Conservation (phyloP, 2,113 vertebrate genomes). For the Calypte anna region DNA sequence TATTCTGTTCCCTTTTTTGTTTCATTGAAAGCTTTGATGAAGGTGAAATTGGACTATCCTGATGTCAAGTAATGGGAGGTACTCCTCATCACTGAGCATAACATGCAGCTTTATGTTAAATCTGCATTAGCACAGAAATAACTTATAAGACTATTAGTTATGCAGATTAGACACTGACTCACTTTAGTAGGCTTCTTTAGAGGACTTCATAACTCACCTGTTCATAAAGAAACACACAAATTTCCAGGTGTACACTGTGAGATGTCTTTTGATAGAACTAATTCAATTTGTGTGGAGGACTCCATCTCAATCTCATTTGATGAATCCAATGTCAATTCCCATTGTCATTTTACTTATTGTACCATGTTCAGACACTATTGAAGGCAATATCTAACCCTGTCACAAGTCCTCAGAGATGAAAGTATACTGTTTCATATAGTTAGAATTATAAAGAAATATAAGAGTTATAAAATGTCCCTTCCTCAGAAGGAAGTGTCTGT, state of each 20-base stretch:
- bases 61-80: not conserved
- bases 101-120: not conserved
- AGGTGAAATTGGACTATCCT: not conserved
- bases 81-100: not conserved
- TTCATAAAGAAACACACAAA: not conserved
- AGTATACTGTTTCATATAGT: not conserved
- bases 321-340: not conserved
- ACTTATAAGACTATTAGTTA: constrained; percentile 21
- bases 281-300: not conserved
- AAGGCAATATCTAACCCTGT: not conserved
- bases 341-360: not conserved
- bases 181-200: not conserved
- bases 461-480: not conserved
- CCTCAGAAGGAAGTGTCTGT: not conserved
- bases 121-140: not conserved
- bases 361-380: not conserved
- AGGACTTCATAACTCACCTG: not conserved
- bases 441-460: not conserved
- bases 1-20: not conserved
- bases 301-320: not conserved
- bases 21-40: not conserved
- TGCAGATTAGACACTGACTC: constrained; percentile 21
- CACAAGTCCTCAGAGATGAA: not conserved
- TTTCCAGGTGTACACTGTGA: not conserved
- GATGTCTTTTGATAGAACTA: not conserved